Base-by-base conservation (phyloP, 2,888 invertebrate species). In the Sphinx pinastri region DNA sequence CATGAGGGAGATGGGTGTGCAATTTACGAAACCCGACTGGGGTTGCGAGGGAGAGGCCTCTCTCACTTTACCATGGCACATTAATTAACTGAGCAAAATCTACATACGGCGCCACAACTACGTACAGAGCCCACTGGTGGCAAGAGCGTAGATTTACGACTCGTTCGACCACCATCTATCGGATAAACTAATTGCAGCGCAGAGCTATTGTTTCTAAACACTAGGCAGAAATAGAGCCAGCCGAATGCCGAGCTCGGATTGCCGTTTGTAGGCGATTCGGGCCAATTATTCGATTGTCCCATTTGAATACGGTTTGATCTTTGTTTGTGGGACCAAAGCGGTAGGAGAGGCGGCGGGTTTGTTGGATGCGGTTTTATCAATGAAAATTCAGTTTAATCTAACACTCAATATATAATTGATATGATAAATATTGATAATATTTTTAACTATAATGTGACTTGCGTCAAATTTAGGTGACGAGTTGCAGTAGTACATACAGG, bases 161-260 rank as follows among this genome's bases (percentile, higher is more conserved):
- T 89, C 87, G 88, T 90, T 89, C 91, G 89, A 90, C 91, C 92
- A 88, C 91, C 92, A 89, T 92, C 92, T 92, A 92, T 93, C 89
- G 88, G 91, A 91, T 91, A 88, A 92, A 93, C 92, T 92, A 93
- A 93, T 93, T 93, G 92, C 91, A 89, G 87, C 80, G 86, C 86
- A 84, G 85, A 88, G 91, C 92, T 91, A 93, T 93, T 93, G 92
- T 93, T 93, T 92, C 93, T 88, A 91, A 92, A 91, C 88, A 88
- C 88, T 86, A 83, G 88, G 83, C 88, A 85, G 88, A 87, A 89
- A 88, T 90, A 83, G 87, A 86, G 87, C 84, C 83, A 77, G 81
- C 81, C 76, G 73, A 75, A 74, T 77, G 71, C 75, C 78, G 79
- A 77, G 82, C 78, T 83, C 80, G 78, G 81, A 77, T 82, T 82